Evolutionary conservation across 2,113 vertebrate genomes (phyloP), one percentile per base, ranked within the genome.

Genomic region (Scytalopus superciliaris): DNA sequence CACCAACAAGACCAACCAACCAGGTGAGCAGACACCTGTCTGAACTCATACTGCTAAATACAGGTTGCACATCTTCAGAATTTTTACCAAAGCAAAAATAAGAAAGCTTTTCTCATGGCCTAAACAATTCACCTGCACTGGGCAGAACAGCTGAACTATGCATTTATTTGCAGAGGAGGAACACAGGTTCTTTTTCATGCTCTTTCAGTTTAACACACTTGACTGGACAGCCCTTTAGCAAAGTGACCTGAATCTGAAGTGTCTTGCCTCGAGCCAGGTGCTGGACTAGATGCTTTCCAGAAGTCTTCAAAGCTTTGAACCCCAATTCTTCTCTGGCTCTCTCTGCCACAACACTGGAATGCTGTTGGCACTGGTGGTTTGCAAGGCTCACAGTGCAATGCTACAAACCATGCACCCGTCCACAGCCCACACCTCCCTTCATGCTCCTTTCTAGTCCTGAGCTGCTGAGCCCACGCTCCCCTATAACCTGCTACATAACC

Each of bases 41-140:
- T 85, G 70, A 89, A 89, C 87, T 80, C 90, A 88, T 80, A 91
- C 70, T 67, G 63, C 47, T 94, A 96, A 95, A 93, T 74, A 96
- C 19, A 91, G 91, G 84, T 90, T 95, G 39, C 31, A 84, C 84
- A 62, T 28, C 60, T 73, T 56, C 59, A 91, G 83, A 76, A 85
- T 92, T 94, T 90, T 31, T 82, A 81, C 56, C 50, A 60, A 93
- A 90, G 52, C 31, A 78, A 49, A 68, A 94, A 31, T 81, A 75
- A 33, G 40, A 78, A 90, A 95, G 62, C 44, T 81, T 53, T 92
- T 95, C 79, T 73, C 76, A 57, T 52, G 57, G 47, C 52, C 69
- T 56, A 15, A 84, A 83, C 52, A 90, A 74, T 66, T 85, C 33
- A 86, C 52, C 25, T 62, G 67, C 2, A 25, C 47, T 14, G 3